Percentiles rank a stretch among this genome's conserved stretches.
phyloP scores from a whole-genome alignment of 2,113 vertebrate species.

The Macquaria ambigua region DNA sequence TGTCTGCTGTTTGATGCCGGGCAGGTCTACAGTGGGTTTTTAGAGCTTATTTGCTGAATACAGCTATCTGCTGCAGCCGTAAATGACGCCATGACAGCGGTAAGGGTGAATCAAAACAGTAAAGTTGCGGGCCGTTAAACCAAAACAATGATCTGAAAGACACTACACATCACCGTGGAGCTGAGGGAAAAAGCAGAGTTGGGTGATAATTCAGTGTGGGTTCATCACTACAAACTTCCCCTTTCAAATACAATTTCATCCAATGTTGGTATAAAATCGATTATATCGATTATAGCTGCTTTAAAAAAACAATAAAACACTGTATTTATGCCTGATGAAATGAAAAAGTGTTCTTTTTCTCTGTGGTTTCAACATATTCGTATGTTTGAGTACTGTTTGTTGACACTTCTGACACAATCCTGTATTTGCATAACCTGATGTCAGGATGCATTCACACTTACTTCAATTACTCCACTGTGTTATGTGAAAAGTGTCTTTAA shows the following conservation, averaged over 20 bases:
- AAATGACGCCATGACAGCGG: not conserved
- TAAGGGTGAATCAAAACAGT: not conserved
- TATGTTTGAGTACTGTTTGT: not conserved
- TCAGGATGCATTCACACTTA: not conserved
- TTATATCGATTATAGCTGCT: not conserved
- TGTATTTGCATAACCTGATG: not conserved
- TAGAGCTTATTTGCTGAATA: not conserved
- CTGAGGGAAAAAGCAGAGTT: not conserved
- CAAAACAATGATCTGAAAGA: constrained; percentile 6
- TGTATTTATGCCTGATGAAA: not conserved
- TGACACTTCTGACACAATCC: not conserved
- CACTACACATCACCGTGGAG: not conserved
- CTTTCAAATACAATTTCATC: not conserved
- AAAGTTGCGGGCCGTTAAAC: not conserved
- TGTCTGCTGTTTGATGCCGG: not conserved
- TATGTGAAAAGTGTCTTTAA: not conserved
- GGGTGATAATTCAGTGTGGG: not conserved
- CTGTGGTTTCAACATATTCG: not conserved
- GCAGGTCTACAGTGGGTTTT: not conserved
- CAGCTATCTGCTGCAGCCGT: too few relatives aligned
- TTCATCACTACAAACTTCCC: not conserved
- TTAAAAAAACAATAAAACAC: not conserved
- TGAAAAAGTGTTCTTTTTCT: not conserved
- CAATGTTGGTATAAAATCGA: not conserved
- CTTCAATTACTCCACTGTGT: not conserved